Conservation (phyloP, 1,140 invertebrate species). For the Drosophila repleta region DNA sequence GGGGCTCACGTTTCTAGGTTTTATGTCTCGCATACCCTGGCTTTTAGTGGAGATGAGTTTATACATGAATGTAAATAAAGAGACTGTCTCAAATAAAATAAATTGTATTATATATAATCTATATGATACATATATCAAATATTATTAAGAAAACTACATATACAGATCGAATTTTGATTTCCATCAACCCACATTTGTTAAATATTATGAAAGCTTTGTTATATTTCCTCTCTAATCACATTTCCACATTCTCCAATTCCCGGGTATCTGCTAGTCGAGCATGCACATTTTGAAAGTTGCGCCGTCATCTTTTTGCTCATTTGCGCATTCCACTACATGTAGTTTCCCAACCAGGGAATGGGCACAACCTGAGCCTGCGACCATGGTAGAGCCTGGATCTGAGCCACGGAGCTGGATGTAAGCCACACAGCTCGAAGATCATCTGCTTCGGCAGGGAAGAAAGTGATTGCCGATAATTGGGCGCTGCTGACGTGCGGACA, state of each 20-base stretch:
- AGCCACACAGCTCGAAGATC: constrained; percentile 5
- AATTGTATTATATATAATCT: too few species aligned
- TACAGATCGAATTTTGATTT: too few species aligned
- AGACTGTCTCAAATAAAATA: too few species aligned
- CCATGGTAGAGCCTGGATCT: constrained; percentile 21
- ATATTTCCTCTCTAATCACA: neutral
- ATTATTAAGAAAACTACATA: too few species aligned
- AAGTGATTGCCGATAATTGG: constrained; percentile 62
- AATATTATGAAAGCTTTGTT: too few species aligned
- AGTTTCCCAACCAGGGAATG: constrained; percentile 71
- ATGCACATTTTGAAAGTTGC: neutral
- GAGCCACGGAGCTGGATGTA: constrained; percentile 5
- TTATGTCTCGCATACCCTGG: constrained; percentile 52
- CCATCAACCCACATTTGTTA: too few species aligned
- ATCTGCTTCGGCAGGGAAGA: constrained; percentile 44
- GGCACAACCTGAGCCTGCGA: constrained; percentile 54
- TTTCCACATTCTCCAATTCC: neutral
- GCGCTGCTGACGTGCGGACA: constrained; percentile 34
- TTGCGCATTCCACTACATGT: constrained; percentile 56
- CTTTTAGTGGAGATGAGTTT: neutral
- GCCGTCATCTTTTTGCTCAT: constrained; percentile 7
- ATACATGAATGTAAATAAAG: too few species aligned
- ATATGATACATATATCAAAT: too few species aligned
- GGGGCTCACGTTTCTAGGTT: constrained; percentile 54
- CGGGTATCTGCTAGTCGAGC: constrained; percentile 15